Conservation (phyloP, 2,888 invertebrate species). For the Invenusta paracnida region DNA sequence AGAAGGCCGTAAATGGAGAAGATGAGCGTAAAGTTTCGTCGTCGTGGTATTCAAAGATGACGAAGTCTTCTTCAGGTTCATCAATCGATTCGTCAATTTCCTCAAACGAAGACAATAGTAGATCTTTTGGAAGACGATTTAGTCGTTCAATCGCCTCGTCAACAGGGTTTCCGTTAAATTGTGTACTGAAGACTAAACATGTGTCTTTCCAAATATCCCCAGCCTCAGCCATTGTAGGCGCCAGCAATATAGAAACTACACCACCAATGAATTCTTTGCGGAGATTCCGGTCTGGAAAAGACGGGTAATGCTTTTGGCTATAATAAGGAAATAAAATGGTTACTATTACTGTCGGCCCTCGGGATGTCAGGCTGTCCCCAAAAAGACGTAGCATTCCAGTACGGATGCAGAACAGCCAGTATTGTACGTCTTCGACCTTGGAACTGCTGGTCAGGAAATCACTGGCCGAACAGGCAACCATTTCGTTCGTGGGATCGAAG, state of each 20-base stretch:
- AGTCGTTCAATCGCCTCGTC: background rate
- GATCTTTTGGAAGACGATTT: no score
- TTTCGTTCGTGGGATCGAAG: background rate
- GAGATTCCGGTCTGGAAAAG: no score
- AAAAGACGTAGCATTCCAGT: background rate
- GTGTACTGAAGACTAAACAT: background rate
- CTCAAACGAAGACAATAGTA: background rate
- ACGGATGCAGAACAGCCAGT: background rate
- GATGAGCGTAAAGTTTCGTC: background rate
- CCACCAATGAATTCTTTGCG: background rate
- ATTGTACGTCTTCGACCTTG: background rate
- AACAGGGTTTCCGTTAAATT: background rate
- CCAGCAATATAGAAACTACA: background rate
- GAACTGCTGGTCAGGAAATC: background rate
- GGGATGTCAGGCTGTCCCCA: background rate
- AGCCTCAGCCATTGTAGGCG: background rate
- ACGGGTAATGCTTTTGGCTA: no score
- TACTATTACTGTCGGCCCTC: background rate
- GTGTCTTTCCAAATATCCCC: background rate
- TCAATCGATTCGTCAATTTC: background rate
- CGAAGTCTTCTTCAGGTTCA: background rate
- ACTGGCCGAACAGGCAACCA: background rate
- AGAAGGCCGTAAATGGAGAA: background rate
- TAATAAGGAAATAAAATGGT: no score
- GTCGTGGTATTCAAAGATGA: no score